Evolutionary conservation across 2,888 invertebrate species (phyloP).

Genomic region (Leptura quadrifasciata): DNA sequence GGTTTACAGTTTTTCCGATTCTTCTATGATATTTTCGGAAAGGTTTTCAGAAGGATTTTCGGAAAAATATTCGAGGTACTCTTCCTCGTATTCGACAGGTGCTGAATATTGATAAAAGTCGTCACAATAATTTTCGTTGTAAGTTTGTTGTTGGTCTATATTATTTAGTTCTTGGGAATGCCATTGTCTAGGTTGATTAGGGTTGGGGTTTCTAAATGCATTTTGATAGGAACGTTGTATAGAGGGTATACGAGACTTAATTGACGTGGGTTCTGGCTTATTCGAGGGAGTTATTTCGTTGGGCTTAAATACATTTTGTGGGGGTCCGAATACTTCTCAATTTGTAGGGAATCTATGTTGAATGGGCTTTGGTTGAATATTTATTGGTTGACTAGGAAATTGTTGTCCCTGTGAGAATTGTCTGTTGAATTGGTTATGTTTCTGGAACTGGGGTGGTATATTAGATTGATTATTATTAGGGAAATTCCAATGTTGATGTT

Average conservation of each 20-base stretch:
- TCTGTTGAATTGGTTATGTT: not conserved
- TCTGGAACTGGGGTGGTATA: too few species aligned
- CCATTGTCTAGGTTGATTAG: not conserved
- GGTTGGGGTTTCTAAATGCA: too few species aligned
- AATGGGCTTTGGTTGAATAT: not conserved
- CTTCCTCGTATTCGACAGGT: too few species aligned
- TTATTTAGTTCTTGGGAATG: not conserved
- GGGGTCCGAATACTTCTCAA: conserved; percentile 1
- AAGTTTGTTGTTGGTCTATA: not conserved
- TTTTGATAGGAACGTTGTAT: too few species aligned
- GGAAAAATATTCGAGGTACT: not conserved
- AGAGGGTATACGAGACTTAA: not conserved
- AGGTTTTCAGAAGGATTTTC: not conserved
- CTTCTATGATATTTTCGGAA: not conserved
- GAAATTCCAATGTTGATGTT: too few species aligned
- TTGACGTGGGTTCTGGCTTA: not conserved
- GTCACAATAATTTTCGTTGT: not conserved
- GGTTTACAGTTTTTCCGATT: not conserved
- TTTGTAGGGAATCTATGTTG: conserved; percentile 18
- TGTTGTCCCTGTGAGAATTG: not conserved
- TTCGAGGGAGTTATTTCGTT: too few species aligned
- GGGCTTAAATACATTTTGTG: not conserved
- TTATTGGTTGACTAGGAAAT: conserved; percentile 24
- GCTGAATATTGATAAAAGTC: too few species aligned
- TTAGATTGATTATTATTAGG: not conserved